A percentile compares a stretch with the other conserved stretches of the same genome.
These are phyloP conservation scores for Pyrrhia umbra DNA, from an alignment of 2,888 invertebrate genomes.

Conservation along the genomic window DNA sequence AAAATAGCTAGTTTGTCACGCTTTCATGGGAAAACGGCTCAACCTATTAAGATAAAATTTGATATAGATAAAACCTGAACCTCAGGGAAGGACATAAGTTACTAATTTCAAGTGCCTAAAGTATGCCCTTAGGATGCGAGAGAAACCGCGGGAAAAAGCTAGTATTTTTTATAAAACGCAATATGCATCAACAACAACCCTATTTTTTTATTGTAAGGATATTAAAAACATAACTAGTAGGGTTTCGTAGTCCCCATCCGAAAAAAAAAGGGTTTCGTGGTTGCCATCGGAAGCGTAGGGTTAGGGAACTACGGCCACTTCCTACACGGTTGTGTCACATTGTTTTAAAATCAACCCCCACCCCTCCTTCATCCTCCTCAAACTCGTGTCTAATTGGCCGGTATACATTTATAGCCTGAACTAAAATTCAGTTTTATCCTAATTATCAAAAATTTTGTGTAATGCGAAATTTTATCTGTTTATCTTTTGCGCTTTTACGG, in stretches of 20 bases:
- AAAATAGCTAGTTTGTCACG: no score
- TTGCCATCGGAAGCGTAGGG: constrained; percentile 47
- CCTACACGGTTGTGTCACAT: constrained; percentile 49
- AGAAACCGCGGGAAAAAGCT: no score
- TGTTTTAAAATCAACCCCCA: constrained; percentile 52
- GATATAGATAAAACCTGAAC: no score
- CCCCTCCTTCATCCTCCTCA: constrained; percentile 25
- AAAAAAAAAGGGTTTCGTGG: constrained; percentile 65
- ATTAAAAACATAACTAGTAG: constrained; percentile 53
- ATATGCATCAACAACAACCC: constrained; percentile 25
- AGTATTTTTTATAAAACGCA: background rate
- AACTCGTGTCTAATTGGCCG: constrained; percentile 15
- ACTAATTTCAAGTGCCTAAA: no score
- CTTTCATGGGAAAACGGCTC: no score
- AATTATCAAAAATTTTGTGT: no score
- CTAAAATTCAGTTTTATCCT: no score
- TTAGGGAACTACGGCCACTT: constrained; percentile 43
- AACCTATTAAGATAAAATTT: no score
- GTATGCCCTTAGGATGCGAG: no score
- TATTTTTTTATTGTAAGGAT: constrained; percentile 41
- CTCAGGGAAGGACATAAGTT: no score
- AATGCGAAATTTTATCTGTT: no score
- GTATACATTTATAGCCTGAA: background rate
- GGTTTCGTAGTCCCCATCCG: constrained; percentile 66
- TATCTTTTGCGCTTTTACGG: no score